Base-by-base conservation (phyloP, 2,113 vertebrate species). In the Ictalurus punctatus region DNA sequence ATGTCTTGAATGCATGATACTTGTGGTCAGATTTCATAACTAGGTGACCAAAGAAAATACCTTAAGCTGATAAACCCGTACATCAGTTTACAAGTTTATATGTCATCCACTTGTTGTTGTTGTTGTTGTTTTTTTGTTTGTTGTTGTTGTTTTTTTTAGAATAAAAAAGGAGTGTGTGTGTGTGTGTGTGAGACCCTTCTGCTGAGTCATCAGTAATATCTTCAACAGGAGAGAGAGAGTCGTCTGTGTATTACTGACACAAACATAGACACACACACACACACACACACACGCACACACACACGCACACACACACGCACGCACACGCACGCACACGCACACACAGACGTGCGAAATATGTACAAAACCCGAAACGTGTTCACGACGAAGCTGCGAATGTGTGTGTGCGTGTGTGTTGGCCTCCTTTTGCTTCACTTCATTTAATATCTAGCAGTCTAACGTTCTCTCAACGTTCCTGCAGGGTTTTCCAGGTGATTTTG, bases 401-500 rank as follows among this genome's bases (percentile, higher is more conserved):
- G 80, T 82, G 80, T 37, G 52, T 83, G 58, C 17, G 9, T 73
- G 79, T 59, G 58, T 44, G 44, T n/a, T 13, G 8, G 40, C 27
- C 7, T 81, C 16, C 23, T 25, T 56, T 73, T 34, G 44, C 48
- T n/a, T n/a, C n/a, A 30, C 6, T 37, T 58, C 6, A 76, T 40
- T 74, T 44, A 40, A 56, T 34, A 73, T 73, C 58, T 58, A 69
- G 23, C 80, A 58, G n/a, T 59, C 67, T 67, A 13, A 67, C 30
- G 84, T 44, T 90, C 19, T 88, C n/a, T 74, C 91, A 88, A 91
- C 90, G 92, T 89, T 54, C 93, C 88, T 86, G 87, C 89, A 99
- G 98, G 98, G 98, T 25, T 99, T 99, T 96, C 97, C 97, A 84
- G 98, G 98, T 91, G 97, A 99, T 93, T 98, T 98, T 94, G 98